Evolutionary conservation across 2,113 vertebrate genomes (phyloP), one percentile per base, ranked within the genome.

Genomic region (Telmatochromis sp.): DNA sequence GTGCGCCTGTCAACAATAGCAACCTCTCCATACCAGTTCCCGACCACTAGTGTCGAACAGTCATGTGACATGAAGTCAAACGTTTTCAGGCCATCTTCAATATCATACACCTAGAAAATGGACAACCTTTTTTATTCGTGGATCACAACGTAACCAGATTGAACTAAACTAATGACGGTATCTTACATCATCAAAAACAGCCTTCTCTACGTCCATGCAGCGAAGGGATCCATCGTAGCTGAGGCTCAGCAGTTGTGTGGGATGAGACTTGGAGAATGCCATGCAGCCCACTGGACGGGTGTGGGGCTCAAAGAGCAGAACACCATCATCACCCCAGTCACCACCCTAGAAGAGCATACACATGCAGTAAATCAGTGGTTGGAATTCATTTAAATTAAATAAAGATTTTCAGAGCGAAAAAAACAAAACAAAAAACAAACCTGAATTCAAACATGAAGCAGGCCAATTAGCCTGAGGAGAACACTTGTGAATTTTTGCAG

Each of bases 151-250:
- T 19, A 53, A 75, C 68, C 2, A 73, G 31, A 23, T 5, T 2
- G 45, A 78, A 31, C 26, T 51, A 7, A 78, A 10, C 68, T 11
- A 73, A 78, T 33, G 45, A 28, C 5, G 5, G 13, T 2, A 4
- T 57, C 89, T 95, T 88, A 99, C 98, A 92, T 99, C 97, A 10
- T 98, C 97, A 55, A 99, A 99, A 68, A 97, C 26, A 0, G 95
- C 95, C 37, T 90, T 97, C 33, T 97, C 95, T 13, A 98, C 91
- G 7, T 99, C 98, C 1, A 97, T 97, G 17, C 97, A 97, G 42
- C 97, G 97, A 33, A 98, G 33, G 0, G 92, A 94, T 5, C 97
- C 97, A 14, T 98, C 97, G 0, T 92, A 93, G 94, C 98, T 97
- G n/a, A 97, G 93, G 13, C 97, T 97, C 85, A 99, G 91, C 82